Conservation (phyloP, 2,113 vertebrate species). For the Thryonomys swinderianus region DNA sequence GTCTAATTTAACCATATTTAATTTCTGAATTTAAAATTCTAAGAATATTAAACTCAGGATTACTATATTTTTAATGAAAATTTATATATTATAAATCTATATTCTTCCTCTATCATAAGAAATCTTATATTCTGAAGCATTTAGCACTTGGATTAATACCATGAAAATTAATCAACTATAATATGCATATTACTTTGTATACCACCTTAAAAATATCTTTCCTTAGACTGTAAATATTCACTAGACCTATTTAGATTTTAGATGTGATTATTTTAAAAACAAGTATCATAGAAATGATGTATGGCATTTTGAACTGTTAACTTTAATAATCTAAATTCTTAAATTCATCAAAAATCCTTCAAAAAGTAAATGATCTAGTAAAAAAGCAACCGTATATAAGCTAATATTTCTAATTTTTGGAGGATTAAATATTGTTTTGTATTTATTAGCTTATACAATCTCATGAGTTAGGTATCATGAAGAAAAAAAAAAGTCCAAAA, state of each 20-base stretch:
- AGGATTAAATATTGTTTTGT: background rate
- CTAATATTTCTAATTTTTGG: background rate
- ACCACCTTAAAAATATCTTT: background rate
- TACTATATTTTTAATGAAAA: conserved; percentile 38
- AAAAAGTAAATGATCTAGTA: background rate
- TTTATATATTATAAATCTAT: background rate
- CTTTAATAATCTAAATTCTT: background rate
- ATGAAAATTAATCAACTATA: background rate
- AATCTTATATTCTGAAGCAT: background rate
- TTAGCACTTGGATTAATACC: background rate
- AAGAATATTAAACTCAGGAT: background rate
- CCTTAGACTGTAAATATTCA: background rate
- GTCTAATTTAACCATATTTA: background rate
- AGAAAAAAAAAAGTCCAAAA: background rate
- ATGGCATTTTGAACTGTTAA: background rate
- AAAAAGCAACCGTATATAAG: background rate
- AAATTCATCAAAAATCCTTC: background rate
- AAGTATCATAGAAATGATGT: background rate
- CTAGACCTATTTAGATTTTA: background rate
- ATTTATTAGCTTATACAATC: background rate
- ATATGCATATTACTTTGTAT: background rate
- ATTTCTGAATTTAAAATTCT: background rate
- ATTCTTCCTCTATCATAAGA: background rate
- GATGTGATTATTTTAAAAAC: background rate
- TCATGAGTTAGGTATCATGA: background rate